Conservation (phyloP, 1,140 invertebrate genomes). For the Drosophila takahashii region DNA sequence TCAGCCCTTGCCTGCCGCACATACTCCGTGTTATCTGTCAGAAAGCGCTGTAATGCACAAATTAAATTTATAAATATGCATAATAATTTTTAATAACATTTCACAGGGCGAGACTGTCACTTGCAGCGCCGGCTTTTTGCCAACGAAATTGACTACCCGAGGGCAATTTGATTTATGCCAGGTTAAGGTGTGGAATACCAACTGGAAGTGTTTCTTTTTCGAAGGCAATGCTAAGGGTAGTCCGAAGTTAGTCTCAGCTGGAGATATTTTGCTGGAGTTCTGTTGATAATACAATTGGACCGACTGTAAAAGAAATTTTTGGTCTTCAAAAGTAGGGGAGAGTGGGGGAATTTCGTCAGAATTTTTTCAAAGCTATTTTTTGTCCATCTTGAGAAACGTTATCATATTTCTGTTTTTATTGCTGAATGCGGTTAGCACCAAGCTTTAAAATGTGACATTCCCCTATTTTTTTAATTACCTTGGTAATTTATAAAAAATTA, state of each 20-base stretch:
- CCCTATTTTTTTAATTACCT: too few relatives aligned
- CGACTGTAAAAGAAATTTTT: background rate
- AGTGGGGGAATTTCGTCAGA: too few relatives aligned
- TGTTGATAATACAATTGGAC: background rate
- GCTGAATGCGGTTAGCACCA: too few relatives aligned
- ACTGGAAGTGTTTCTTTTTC: too few relatives aligned
- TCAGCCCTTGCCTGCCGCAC: slow-evolving; percentile 31
- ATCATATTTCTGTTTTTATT: too few relatives aligned
- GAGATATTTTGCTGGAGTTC: background rate
- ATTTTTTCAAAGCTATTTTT: too few relatives aligned
- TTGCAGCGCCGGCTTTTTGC: slow-evolving; percentile 22
- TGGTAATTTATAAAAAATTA: too few relatives aligned
- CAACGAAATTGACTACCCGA: slow-evolving; percentile 31
- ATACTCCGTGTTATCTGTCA: slow-evolving; percentile 39
- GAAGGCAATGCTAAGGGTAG: slow-evolving; percentile 4
- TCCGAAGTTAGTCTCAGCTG: background rate
- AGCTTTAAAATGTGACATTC: too few relatives aligned
- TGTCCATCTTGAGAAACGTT: too few relatives aligned
- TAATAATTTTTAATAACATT: slow-evolving; percentile 70
- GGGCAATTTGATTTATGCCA: slow-evolving; percentile 31
- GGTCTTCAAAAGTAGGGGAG: too few relatives aligned
- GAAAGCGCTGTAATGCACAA: slow-evolving; percentile 62
- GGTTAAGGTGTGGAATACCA: slow-evolving; percentile 13
- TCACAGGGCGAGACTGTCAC: slow-evolving; percentile 49
- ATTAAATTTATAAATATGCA: slow-evolving; percentile 80